phyloP scores from a whole-genome alignment of 2,888 invertebrate species.

The Dasypogon diadema region DNA sequence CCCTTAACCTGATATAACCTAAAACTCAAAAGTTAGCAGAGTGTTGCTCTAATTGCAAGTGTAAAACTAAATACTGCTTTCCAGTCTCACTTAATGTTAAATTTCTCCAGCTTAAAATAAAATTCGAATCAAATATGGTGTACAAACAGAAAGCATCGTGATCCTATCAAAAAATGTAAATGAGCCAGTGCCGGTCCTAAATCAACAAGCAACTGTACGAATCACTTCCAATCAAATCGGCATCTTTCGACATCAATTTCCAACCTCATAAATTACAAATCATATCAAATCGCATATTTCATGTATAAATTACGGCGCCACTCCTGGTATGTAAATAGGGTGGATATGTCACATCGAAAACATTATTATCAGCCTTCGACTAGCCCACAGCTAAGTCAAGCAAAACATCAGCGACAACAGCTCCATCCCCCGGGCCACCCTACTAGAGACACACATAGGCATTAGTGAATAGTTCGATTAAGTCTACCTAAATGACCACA shows the following conservation, averaged over 20 bases:
- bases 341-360: slow-evolving; percentile 44
- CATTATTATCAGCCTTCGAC: slow-evolving; percentile 20
- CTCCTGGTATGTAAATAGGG: slow-evolving; percentile 56
- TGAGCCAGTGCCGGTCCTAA: slow-evolving; percentile 31
- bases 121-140: neutral
- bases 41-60: too few relatives aligned
- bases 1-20: too few relatives aligned
- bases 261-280: slow-evolving; percentile 57
- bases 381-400: too few relatives aligned
- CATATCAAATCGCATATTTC: slow-evolving; percentile 57
- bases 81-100: too few relatives aligned
- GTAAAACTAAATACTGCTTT: neutral
- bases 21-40: too few relatives aligned
- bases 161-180: slow-evolving; percentile 46
- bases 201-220: slow-evolving; percentile 30
- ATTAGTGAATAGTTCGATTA: slow-evolving; percentile 56
- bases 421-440: neutral
- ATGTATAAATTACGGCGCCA: slow-evolving; percentile 55
- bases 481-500: slow-evolving; percentile 54
- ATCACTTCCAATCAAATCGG: slow-evolving; percentile 47
- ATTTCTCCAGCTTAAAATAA: too few relatives aligned
- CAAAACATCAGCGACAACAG: neutral
- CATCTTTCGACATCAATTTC: slow-evolving; percentile 54
- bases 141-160: slow-evolving; percentile 2
- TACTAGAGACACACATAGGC: too few relatives aligned